Evolutionary conservation across 2,797 vertebrate species (phyloP).

Genomic region (Selene dorsalis): DNA sequence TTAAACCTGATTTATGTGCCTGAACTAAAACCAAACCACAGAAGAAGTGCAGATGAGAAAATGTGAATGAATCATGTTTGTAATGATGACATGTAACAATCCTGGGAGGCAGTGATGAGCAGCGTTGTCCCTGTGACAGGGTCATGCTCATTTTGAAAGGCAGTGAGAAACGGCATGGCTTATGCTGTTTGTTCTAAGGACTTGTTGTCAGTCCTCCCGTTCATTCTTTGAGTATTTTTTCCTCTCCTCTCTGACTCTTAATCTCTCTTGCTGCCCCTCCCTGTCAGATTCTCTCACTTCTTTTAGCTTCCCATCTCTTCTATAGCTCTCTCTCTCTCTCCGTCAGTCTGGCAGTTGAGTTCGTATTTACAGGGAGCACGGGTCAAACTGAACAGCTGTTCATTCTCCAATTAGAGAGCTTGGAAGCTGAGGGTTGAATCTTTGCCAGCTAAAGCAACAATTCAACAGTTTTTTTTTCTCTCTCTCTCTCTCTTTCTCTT

Average conservation of each 20-base stretch:
- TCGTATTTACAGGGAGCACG: conserved; percentile 12
- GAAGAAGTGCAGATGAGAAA: background rate
- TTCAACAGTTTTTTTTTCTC: conserved; percentile 17
- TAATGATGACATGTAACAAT: background rate
- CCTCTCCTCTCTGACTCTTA: background rate
- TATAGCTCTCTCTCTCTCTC: background rate
- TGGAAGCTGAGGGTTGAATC: conserved; percentile 37
- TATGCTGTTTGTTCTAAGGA: background rate
- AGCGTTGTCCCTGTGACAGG: background rate
- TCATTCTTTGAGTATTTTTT: background rate
- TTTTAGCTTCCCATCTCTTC: background rate
- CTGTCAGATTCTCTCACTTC: conserved; percentile 3
- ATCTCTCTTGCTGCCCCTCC: conserved; percentile 8
- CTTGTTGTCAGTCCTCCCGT: conserved; percentile 2
- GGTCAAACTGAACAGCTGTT: conserved; percentile 72
- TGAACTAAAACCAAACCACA: background rate
- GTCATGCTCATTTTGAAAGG: background rate
- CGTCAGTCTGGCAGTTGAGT: background rate
- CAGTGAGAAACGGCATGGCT: background rate
- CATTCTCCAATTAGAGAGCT: conserved; percentile 60
- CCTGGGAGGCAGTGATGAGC: background rate
- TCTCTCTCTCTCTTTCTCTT: background rate
- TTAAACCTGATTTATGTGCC: too few species aligned
- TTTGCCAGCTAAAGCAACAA: conserved; percentile 10
- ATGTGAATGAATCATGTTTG: background rate